A percentile compares a stretch with the other conserved stretches of the same genome.
These are phyloP conservation scores for Pogonus chalceus DNA, from an alignment of 1,140 invertebrate genomes.

Conservation along the genomic window DNA sequence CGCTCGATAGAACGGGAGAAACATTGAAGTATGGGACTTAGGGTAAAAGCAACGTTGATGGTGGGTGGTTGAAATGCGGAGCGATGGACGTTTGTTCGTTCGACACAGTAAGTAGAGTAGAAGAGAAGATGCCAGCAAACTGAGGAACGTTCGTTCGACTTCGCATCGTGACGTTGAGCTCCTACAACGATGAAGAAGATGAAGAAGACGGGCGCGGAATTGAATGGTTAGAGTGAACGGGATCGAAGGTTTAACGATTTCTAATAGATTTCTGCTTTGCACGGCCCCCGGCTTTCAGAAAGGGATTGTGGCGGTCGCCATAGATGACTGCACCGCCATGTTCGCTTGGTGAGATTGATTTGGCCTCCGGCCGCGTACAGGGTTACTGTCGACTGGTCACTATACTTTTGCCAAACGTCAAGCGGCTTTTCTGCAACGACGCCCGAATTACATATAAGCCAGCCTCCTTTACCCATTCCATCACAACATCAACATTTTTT, in stretches of 20 bases:
- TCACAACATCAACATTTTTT: neutral
- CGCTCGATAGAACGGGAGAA: neutral
- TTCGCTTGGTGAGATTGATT: slow-evolving; percentile 4
- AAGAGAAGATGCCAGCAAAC: neutral
- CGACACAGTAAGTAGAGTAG: neutral
- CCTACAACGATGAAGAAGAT: neutral
- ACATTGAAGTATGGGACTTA: neutral
- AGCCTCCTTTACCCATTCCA: neutral
- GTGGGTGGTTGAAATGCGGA: neutral
- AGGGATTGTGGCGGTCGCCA: slow-evolving; percentile 2
- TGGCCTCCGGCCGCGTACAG: neutral
- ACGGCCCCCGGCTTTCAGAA: slow-evolving; percentile 14
- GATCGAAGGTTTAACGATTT: slow-evolving; percentile 22
- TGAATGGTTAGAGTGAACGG: neutral
- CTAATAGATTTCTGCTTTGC: slow-evolving; percentile 21
- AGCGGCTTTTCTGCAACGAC: too few species aligned
- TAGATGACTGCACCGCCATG: neutral
- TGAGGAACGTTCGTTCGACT: neutral
- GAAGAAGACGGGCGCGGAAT: neutral
- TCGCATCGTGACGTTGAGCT: neutral
- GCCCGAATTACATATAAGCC: neutral
- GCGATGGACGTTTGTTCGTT: neutral
- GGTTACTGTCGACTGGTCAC: neutral
- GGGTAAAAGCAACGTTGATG: neutral
- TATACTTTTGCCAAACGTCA: too few species aligned